Evolutionary conservation across 2,888 invertebrate species (phyloP).

Genomic region (Chrysotoxum bicinctum): DNA sequence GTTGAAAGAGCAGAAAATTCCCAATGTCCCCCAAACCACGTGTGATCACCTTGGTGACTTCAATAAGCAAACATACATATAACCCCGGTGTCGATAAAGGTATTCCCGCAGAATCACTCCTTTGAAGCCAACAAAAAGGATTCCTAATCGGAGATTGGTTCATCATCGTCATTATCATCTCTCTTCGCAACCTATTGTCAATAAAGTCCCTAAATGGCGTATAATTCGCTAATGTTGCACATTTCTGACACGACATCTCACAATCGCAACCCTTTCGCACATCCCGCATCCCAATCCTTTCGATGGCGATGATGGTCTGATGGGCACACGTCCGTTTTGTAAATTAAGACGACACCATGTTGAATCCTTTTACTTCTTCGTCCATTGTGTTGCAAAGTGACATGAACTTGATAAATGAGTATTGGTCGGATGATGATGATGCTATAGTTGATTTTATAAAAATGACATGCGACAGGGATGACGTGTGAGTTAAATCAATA

Average conservation of each 20-base stretch:
- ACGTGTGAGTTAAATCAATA: slow-evolving; percentile 50
- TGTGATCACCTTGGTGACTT: slow-evolving; percentile 64
- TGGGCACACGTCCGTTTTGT: slow-evolving; percentile 7
- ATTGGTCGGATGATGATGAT: slow-evolving; percentile 56
- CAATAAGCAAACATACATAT: slow-evolving; percentile 66
- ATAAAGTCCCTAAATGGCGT: slow-evolving; percentile 60
- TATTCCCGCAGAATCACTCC: slow-evolving; percentile 43
- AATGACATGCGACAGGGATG: slow-evolving; percentile 40
- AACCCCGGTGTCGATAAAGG: neutral
- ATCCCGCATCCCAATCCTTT: slow-evolving; percentile 7
- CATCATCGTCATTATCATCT: slow-evolving; percentile 2
- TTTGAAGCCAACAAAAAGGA: slow-evolving; percentile 37
- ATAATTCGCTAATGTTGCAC: slow-evolving; percentile 52
- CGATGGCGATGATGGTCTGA: neutral
- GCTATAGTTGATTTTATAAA: slow-evolving; percentile 4
- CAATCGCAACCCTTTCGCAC: slow-evolving; percentile 49
- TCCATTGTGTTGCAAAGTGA: slow-evolving; percentile 44
- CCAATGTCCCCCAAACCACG: slow-evolving; percentile 46
- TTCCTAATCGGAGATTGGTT: slow-evolving; percentile 41
- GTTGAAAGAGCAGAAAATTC: slow-evolving; percentile 20
- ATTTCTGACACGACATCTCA: slow-evolving; percentile 4
- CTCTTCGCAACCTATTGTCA: slow-evolving; percentile 15
- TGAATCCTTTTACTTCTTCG: slow-evolving; percentile 28
- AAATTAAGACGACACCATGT: slow-evolving; percentile 55
- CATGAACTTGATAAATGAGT: slow-evolving; percentile 63